phyloP scores from a whole-genome alignment of 1,140 invertebrate species.

The Wasmannia auropunctata region DNA sequence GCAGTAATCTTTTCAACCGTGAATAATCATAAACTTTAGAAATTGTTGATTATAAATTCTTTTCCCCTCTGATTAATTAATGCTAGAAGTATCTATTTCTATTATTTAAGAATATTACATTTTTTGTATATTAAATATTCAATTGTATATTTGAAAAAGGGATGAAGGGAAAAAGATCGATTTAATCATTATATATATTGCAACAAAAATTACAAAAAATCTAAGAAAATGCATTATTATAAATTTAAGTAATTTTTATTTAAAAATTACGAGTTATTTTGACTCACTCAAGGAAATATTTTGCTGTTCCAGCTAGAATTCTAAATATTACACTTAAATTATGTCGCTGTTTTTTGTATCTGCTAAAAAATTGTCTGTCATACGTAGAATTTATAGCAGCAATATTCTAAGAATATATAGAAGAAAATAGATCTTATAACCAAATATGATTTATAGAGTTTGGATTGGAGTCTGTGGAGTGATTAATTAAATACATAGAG shows the following conservation, averaged over 20 bases:
- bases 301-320: too few species aligned
- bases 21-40: background rate
- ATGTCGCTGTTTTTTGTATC: too few species aligned
- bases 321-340: too few species aligned
- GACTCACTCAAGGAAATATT: too few species aligned
- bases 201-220: too few species aligned
- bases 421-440: too few species aligned
- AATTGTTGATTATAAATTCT: background rate
- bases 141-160: background rate
- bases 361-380: too few species aligned
- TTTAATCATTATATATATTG: background rate
- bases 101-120: background rate
- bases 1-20: background rate
- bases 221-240: background rate
- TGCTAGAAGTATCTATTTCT: background rate
- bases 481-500: too few species aligned
- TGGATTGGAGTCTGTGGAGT: too few species aligned
- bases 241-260: background rate
- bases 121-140: background rate
- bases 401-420: too few species aligned
- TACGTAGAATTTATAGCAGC: too few species aligned
- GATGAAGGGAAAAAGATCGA: background rate
- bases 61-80: background rate
- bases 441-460: too few species aligned
- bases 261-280: background rate